Conservation (phyloP, 2,888 invertebrate species). For the Drosophila nigricruria region DNA sequence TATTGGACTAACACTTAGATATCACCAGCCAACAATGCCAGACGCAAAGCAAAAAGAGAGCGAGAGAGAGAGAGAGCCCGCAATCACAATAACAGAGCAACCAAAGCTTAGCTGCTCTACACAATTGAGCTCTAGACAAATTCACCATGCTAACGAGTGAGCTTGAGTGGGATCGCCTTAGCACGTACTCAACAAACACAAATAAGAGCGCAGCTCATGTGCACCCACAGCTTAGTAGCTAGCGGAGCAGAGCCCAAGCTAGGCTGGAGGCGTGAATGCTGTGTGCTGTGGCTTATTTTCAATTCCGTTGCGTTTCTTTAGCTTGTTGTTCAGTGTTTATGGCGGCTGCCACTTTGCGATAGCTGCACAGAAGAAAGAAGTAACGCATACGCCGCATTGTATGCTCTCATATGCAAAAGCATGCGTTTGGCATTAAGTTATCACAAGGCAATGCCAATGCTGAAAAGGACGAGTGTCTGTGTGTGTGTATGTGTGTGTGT, state of each 20-base stretch:
- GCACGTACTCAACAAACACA: background rate
- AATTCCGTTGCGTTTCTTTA: background rate
- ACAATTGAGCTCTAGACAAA: background rate
- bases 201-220: conserved; percentile 1
- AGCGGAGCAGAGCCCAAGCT: background rate
- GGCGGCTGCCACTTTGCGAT: conserved; percentile 36
- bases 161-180: conserved; percentile 6
- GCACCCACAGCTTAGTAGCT: background rate
- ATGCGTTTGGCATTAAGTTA: conserved; percentile 76
- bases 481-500: background rate
- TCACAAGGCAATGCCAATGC: conserved; percentile 50
- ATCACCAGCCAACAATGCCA: background rate
- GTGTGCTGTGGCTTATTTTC: background rate
- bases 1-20: background rate
- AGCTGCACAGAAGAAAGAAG: conserved; percentile 11
- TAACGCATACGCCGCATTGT: conserved; percentile 46
- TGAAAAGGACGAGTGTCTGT: conserved; percentile 16
- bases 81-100: background rate
- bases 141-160: background rate
- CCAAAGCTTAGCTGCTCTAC: background rate
- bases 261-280: background rate
- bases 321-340: conserved; percentile 34
- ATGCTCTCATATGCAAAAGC: conserved; percentile 57
- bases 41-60: background rate
- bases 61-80: background rate